Evolutionary conservation across 2,888 invertebrate genomes (phyloP).

Genomic region (Drosophila maculinotata): DNA sequence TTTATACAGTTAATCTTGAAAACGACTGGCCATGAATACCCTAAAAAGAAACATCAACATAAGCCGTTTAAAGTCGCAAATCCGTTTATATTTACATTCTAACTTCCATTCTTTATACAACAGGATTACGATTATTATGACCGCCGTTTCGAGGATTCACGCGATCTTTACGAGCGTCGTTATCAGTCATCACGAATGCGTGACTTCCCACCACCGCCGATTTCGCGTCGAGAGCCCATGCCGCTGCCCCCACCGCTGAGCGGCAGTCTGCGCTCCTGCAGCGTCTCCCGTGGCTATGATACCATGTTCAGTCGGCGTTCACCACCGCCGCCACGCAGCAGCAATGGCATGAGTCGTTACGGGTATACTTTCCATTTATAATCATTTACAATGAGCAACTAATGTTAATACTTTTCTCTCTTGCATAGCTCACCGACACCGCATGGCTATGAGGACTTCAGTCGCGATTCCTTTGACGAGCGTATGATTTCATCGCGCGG

Average conservation of each 20-base stretch:
- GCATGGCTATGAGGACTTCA: constrained; percentile 94
- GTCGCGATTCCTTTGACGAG: constrained; percentile 94
- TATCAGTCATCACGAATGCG: constrained; percentile 87
- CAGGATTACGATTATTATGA: constrained; percentile 91
- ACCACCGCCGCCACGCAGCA: constrained; percentile 87
- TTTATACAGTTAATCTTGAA: constrained; percentile 42
- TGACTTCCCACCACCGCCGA: constrained; percentile 89
- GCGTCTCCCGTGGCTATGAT: constrained; percentile 88
- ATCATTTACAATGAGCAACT: background rate
- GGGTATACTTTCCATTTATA: constrained; percentile 67
- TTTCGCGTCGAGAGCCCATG: constrained; percentile 91
- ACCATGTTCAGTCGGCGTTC: constrained; percentile 94
- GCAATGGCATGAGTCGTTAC: constrained; percentile 84
- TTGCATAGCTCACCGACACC: constrained; percentile 65
- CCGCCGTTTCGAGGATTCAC: constrained; percentile 91
- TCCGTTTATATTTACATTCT: background rate
- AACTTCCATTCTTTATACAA: constrained; percentile 17
- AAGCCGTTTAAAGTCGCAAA: background rate
- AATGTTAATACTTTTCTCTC: background rate
- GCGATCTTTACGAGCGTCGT: constrained; percentile 93
- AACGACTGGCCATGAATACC: constrained; percentile 47
- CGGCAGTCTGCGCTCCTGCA: constrained; percentile 85
- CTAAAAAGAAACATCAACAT: constrained; percentile 7
- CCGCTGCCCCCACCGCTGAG: constrained; percentile 90
- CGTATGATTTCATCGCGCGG: constrained; percentile 87